phyloP scores from a whole-genome alignment of 1,140 invertebrate genomes.

The Drosophila nannoptera region DNA sequence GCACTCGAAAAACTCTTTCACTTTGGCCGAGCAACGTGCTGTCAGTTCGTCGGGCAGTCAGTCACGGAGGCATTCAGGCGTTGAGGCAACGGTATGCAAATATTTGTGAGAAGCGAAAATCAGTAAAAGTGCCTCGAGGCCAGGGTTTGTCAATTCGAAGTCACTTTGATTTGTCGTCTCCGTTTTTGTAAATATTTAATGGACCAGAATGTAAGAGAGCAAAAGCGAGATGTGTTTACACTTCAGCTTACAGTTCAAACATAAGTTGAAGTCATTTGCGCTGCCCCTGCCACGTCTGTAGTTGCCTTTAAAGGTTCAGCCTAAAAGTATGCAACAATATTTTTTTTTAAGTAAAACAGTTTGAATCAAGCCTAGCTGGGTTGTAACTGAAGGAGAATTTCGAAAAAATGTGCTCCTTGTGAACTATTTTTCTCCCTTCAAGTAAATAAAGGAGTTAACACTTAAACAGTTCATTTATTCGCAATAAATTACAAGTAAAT shows the following conservation, averaged over 20 bases:
- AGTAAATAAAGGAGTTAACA: no score
- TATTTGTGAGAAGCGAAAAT: conserved; percentile 67
- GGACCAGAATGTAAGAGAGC: conserved; percentile 63
- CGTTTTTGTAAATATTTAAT: conserved; percentile 72
- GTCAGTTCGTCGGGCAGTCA: conserved; percentile 23
- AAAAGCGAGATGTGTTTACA: conserved; percentile 31
- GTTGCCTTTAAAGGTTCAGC: no score
- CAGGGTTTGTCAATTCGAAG: conserved; percentile 54
- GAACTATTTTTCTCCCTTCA: no score
- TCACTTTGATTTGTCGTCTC: conserved; percentile 69
- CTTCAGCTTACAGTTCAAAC: conserved; percentile 32
- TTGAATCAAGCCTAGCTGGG: no score
- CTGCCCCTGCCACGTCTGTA: no score
- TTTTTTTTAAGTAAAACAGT: no score
- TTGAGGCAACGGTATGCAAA: conserved; percentile 62
- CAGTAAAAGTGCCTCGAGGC: conserved; percentile 54
- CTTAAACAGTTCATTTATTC: no score
- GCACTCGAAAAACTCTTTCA: conserved; percentile 51
- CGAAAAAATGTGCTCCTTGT: no score
- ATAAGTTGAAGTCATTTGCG: conserved; percentile 4
- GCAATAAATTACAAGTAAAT: no score
- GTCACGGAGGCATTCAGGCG: background rate
- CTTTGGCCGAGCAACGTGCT: conserved; percentile 3
- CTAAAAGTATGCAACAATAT: background rate
- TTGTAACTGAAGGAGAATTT: no score